phyloP scores from a whole-genome alignment of 2,113 vertebrate species.

The Acanthochromis polyacanthus region DNA sequence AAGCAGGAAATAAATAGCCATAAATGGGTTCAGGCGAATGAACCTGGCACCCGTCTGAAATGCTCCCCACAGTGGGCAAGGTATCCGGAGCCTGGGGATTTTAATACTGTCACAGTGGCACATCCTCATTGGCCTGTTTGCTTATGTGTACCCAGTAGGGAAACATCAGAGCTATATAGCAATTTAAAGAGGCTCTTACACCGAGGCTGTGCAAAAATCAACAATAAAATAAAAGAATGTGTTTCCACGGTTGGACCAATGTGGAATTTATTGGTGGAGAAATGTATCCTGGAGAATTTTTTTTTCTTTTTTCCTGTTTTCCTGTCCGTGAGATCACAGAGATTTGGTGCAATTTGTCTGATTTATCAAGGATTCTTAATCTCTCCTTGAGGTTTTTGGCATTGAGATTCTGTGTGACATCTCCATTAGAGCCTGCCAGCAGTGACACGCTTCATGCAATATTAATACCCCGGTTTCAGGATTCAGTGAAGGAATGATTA shows the following conservation, averaged over 20 bases:
- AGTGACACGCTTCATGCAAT: slow-evolving; percentile 23
- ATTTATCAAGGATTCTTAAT: slow-evolving; percentile 39
- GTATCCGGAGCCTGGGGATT: slow-evolving; percentile 51
- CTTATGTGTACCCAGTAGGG: slow-evolving; percentile 56
- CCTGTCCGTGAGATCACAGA: slow-evolving; percentile 16
- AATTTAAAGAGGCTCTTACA: slow-evolving; percentile 54
- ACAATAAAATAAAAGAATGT: slow-evolving; percentile 6
- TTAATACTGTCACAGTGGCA: slow-evolving; percentile 65
- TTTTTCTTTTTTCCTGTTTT: not conserved
- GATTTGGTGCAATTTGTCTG: slow-evolving; percentile 23
- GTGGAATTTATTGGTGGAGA: slow-evolving; percentile 37
- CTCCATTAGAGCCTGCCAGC: slow-evolving; percentile 29
- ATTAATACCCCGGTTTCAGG: slow-evolving; percentile 39
- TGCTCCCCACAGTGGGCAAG: slow-evolving; percentile 46
- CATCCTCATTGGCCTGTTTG: slow-evolving; percentile 62
- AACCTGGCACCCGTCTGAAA: slow-evolving; percentile 66
- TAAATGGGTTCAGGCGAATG: slow-evolving; percentile 70
- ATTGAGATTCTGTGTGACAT: slow-evolving; percentile 27
- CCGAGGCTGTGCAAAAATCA: slow-evolving; percentile 33
- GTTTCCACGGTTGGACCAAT: slow-evolving; percentile 40
- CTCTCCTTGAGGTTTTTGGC: slow-evolving; percentile 43
- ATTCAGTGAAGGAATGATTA: slow-evolving; percentile 20
- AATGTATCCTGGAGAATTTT: slow-evolving; percentile 19
- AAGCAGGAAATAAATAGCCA: slow-evolving; percentile 72
- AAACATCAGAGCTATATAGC: slow-evolving; percentile 44